Conservation (phyloP, 2,797 vertebrate species). For the Pelochelys cantorii region DNA sequence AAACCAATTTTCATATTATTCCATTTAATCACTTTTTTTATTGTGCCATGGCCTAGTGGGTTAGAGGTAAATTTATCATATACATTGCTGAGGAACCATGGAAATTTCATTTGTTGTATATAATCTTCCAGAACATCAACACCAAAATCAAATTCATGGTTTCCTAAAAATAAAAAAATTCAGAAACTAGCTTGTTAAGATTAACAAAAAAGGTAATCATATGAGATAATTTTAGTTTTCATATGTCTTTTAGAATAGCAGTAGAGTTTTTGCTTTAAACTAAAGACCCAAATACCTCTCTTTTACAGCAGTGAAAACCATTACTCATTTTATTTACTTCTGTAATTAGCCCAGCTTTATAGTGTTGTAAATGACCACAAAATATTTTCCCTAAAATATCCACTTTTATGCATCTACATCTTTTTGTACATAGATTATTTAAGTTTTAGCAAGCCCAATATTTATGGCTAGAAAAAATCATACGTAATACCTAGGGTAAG, state of each 20-base stretch:
- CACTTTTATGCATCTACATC: background rate
- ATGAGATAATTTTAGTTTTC: background rate
- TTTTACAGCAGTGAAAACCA: background rate
- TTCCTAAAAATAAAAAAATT: slow-evolving; percentile 37
- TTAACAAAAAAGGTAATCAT: background rate
- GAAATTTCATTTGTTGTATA: slow-evolving; percentile 42
- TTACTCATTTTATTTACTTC: background rate
- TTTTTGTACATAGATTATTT: background rate
- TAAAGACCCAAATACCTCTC: background rate
- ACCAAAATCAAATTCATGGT: slow-evolving; percentile 70
- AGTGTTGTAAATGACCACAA: background rate
- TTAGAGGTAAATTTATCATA: slow-evolving; percentile 65
- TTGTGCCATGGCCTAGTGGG: slow-evolving; percentile 35
- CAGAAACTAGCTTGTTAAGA: background rate
- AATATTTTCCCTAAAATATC: background rate
- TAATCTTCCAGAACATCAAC: slow-evolving; percentile 58
- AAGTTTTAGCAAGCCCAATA: background rate
- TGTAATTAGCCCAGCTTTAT: background rate
- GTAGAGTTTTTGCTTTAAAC: background rate
- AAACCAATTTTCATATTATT: slow-evolving; percentile 57
- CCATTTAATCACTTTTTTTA: slow-evolving; percentile 45
- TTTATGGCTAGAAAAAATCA: background rate
- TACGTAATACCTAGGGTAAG: background rate
- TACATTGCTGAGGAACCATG: slow-evolving; percentile 57
- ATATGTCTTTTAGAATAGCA: background rate